These are phyloP conservation scores for Ennomos erosarius DNA, from an alignment of 2,888 invertebrate genomes.

Conservation along the genomic window DNA sequence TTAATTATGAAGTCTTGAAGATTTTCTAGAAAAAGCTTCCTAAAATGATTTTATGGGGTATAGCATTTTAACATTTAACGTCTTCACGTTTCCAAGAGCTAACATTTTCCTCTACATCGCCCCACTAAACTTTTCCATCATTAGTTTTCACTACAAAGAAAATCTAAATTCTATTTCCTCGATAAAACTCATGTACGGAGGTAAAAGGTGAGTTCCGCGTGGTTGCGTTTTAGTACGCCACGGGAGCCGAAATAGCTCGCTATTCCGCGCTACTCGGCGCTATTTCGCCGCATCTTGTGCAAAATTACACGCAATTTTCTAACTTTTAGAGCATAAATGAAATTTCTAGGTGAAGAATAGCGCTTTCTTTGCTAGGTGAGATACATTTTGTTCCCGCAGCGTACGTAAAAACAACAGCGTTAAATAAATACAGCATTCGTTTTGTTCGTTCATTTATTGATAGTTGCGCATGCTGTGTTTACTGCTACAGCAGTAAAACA, in stretches of 20 bases:
- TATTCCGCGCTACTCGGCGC: slow-evolving; percentile 35
- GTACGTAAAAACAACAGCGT: background rate
- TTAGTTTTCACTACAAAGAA: slow-evolving; percentile 36
- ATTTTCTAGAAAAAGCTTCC: too few species aligned
- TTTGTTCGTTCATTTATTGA: too few species aligned
- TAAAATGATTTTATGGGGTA: too few species aligned
- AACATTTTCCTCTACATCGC: background rate
- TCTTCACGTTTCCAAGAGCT: too few species aligned
- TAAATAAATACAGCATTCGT: background rate
- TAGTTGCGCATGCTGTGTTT: too few species aligned
- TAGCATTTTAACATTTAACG: too few species aligned
- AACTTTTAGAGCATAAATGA: slow-evolving; percentile 41
- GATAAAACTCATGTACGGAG: slow-evolving; percentile 33
- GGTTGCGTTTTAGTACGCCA: slow-evolving; percentile 41
- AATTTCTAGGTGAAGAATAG: slow-evolving; percentile 38
- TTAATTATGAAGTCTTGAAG: too few species aligned
- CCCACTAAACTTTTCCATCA: slow-evolving; percentile 30
- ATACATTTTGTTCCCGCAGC: background rate
- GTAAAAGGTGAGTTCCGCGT: slow-evolving; percentile 40
- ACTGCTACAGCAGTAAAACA: too few species aligned
- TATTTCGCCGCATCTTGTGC: slow-evolving; percentile 39
- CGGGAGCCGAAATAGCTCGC: slow-evolving; percentile 39
- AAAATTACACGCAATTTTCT: slow-evolving; percentile 45
- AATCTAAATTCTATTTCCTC: slow-evolving; percentile 42
- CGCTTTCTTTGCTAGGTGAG: slow-evolving; percentile 23